These are phyloP conservation scores for Dromas ardeola DNA, from an alignment of 2,113 vertebrate species.

Conservation along the genomic window DNA sequence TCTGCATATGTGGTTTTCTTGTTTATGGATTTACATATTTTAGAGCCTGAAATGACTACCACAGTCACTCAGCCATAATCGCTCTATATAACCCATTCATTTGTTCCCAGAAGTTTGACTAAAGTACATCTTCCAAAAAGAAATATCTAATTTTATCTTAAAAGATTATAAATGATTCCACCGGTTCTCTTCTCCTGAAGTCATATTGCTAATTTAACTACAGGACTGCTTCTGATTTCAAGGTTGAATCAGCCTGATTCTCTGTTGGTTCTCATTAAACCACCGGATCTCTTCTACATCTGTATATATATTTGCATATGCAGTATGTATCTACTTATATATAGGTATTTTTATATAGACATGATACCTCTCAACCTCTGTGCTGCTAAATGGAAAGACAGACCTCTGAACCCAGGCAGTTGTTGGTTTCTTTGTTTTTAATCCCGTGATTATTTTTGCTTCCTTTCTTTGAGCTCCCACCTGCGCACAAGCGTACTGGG, in stretches of 20 bases:
- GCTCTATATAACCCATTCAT: neutral
- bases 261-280: rapidly evolving
- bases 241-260: neutral
- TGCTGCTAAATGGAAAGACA: neutral
- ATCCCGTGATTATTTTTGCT: neutral
- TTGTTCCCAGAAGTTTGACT: neutral
- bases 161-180: neutral
- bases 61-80: neutral
- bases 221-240: neutral
- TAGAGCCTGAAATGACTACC: neutral
- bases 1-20: neutral
- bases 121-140: neutral
- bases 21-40: neutral
- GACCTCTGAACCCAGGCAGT: neutral
- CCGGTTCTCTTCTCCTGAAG: neutral
- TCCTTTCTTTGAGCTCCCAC: neutral
- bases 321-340: neutral
- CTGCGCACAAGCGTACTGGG: neutral
- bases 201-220: neutral
- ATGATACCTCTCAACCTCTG: neutral
- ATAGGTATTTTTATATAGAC: neutral
- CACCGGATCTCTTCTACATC: neutral
- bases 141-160: neutral
- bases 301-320: neutral
- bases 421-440: neutral